Conservation (phyloP, 1,140 invertebrate genomes). For the Cydia pomonella region DNA sequence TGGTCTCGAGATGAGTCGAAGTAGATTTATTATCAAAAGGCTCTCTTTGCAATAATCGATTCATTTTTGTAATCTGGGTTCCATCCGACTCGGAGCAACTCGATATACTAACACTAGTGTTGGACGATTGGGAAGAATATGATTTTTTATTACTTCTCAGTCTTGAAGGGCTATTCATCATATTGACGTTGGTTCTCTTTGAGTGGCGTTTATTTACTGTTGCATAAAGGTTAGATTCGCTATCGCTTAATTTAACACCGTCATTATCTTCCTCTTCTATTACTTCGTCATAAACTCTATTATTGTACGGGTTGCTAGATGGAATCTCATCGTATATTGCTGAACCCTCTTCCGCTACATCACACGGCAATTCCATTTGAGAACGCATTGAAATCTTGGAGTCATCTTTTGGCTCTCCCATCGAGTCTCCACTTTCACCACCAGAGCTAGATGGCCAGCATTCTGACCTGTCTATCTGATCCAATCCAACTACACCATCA, state of each 20-base stretch:
- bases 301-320: constrained; percentile 53
- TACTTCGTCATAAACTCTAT: constrained; percentile 72
- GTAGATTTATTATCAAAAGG: constrained; percentile 74
- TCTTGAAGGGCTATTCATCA: constrained; percentile 78
- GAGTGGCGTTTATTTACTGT: constrained; percentile 75
- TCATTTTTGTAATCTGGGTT: constrained; percentile 77
- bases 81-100: constrained; percentile 80
- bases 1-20: constrained; percentile 81
- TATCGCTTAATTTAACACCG: constrained; percentile 63
- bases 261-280: constrained; percentile 74
- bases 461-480: constrained; percentile 84
- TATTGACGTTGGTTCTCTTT: constrained; percentile 78
- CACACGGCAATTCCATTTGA: constrained; percentile 66
- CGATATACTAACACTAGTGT: constrained; percentile 78
- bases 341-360: constrained; percentile 54
- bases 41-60: constrained; percentile 66
- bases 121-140: constrained; percentile 73
- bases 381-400: constrained; percentile 59
- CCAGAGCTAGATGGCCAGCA: constrained; percentile 82
- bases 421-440: constrained; percentile 75
- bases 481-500: constrained; percentile 84
- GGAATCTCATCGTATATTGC: constrained; percentile 68
- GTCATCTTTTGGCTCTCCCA: constrained; percentile 66
- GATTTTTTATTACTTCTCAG: constrained; percentile 71
- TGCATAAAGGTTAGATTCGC: constrained; percentile 75